Evolutionary conservation across 2,797 vertebrate species (phyloP).

Genomic region (Percopsis omiscomaycus): DNA sequence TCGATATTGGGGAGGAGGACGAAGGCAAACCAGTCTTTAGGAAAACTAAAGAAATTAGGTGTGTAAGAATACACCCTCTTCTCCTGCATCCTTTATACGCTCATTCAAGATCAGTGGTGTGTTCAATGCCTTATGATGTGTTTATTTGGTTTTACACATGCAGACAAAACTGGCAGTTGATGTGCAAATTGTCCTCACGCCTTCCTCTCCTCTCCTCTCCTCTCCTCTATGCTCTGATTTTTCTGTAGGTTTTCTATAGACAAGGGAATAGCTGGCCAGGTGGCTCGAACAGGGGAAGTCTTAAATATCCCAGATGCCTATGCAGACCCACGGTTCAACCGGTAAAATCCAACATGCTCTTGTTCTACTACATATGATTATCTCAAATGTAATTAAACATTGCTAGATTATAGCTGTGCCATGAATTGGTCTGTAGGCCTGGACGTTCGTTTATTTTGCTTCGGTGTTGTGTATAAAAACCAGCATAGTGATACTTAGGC

Average conservation of each 20-base stretch:
- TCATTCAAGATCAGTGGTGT: not conserved
- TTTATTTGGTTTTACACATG: not conserved
- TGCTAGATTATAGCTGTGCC: not conserved
- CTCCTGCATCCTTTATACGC: not conserved
- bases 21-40: conserved; percentile 97
- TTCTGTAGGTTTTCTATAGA: conserved; percentile 94
- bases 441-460: not conserved
- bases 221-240: conserved; percentile 2
- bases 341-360: conserved; percentile 71
- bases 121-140: not conserved
- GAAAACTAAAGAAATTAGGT: conserved; percentile 99
- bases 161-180: not conserved
- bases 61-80: conserved; percentile 29
- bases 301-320: conserved; percentile 99
- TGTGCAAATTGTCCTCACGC: not conserved
- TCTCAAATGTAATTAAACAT: not conserved
- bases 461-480: conserved; percentile 6
- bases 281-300: conserved; percentile 96
- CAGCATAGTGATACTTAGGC: not conserved
- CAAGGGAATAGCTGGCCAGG: conserved; percentile 98
- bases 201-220: not conserved
- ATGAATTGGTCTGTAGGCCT: not conserved
- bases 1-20: conserved; percentile 97
- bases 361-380: not conserved
- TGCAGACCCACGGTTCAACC: conserved; percentile 98